Conservation (phyloP, 2,797 vertebrate species). For the Clamator glandarius region DNA sequence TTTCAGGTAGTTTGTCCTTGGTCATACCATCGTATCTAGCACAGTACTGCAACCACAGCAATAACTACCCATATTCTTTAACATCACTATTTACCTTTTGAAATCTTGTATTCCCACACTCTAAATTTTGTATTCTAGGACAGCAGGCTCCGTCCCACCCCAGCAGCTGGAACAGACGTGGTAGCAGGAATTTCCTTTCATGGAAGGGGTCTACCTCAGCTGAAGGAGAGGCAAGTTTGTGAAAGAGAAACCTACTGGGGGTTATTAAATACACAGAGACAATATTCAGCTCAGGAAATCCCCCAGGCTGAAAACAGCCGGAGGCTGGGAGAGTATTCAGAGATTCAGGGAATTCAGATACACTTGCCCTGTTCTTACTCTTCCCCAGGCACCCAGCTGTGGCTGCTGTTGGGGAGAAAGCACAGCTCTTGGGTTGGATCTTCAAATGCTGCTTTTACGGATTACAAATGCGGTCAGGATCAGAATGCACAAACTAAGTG, state of each 20-base stretch:
- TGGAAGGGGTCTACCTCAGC: neutral
- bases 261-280: neutral
- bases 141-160: neutral
- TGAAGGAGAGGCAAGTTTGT: neutral
- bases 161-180: neutral
- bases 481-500: neutral
- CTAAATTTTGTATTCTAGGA: no score
- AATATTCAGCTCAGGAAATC: slow-evolving; percentile 25
- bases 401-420: neutral
- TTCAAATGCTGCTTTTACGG: neutral
- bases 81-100: neutral
- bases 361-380: neutral
- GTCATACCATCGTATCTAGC: neutral
- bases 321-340: neutral
- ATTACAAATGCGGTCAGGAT: neutral
- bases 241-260: neutral
- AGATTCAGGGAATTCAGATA: no score
- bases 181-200: neutral
- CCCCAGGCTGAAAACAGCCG: neutral
- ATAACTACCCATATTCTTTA: neutral
- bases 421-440: neutral
- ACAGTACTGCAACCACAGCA: neutral
- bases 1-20: neutral
- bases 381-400: neutral
- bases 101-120: neutral